Evolutionary conservation across 53 echinoderm and acorn worm genomes (phyloP).

Genomic region (Echinometra lucunter): DNA sequence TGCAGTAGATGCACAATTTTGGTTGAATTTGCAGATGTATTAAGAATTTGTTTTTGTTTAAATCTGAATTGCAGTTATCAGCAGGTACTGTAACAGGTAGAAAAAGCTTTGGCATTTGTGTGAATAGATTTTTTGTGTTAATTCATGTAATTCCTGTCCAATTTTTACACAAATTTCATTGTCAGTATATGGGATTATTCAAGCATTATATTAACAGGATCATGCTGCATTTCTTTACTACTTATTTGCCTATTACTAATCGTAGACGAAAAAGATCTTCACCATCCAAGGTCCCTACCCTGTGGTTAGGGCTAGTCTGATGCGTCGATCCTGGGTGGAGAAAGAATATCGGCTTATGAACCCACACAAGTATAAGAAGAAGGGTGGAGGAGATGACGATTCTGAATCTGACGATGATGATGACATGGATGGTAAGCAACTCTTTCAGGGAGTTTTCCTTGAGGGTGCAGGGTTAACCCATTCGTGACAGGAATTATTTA

Average conservation of each 20-base stretch:
- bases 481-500: too few species aligned
- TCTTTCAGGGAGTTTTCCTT: background rate
- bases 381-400: slow-evolving; percentile 81
- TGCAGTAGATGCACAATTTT: background rate
- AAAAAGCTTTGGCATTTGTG: background rate
- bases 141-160: background rate
- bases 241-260: background rate
- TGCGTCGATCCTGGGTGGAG: slow-evolving; percentile 93
- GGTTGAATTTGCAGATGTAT: too few species aligned
- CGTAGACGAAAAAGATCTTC: slow-evolving; percentile 88
- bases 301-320: slow-evolving; percentile 90
- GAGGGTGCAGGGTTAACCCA: too few species aligned
- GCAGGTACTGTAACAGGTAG: too few species aligned
- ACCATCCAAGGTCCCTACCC: slow-evolving; percentile 98
- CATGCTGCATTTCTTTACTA: background rate
- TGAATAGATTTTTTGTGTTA: background rate
- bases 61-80: background rate
- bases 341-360: slow-evolving; percentile 94
- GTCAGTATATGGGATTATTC: too few species aligned
- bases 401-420: slow-evolving; percentile 84
- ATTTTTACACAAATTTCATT: too few species aligned
- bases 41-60: background rate
- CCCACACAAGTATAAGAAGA: slow-evolving; percentile 90
- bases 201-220: background rate
- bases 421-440: slow-evolving; percentile 74